Conservation (phyloP, 1,140 invertebrate species). For the Latrodectus geometricus region DNA sequence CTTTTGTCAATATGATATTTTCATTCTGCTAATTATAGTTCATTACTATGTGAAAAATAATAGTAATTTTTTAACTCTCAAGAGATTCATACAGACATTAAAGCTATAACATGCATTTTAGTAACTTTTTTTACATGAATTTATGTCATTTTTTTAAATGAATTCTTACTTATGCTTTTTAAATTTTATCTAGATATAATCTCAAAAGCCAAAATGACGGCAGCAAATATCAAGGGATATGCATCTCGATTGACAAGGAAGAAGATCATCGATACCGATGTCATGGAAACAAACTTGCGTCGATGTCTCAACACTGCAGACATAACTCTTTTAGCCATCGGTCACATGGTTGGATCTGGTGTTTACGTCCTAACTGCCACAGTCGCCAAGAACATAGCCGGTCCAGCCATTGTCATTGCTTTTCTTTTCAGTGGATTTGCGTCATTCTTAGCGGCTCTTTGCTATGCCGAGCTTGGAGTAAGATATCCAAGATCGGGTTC, state of each 20-base stretch:
- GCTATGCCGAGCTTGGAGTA: slow-evolving; percentile 92
- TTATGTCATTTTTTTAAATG: not conserved
- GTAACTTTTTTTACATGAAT: not conserved
- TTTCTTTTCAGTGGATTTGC: slow-evolving; percentile 89
- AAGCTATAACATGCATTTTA: too few relatives aligned
- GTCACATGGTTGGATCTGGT: slow-evolving; percentile 92
- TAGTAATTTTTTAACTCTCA: too few relatives aligned
- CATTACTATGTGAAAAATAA: too few relatives aligned
- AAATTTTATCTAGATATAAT: slow-evolving; percentile 3
- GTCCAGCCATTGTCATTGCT: slow-evolving; percentile 86
- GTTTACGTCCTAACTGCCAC: slow-evolving; percentile 90
- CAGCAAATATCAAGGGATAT: not conserved
- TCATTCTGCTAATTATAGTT: too few relatives aligned
- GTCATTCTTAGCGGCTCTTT: slow-evolving; percentile 86
- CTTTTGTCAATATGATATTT: too few relatives aligned
- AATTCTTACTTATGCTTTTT: not conserved
- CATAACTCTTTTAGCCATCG: slow-evolving; percentile 89
- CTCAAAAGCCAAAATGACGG: not conserved
- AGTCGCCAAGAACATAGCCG: slow-evolving; percentile 86
- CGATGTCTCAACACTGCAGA: slow-evolving; percentile 89
- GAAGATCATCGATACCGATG: slow-evolving; percentile 75
- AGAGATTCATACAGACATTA: too few relatives aligned
- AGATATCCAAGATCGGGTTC: slow-evolving; percentile 90
- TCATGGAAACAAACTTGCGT: slow-evolving; percentile 85
- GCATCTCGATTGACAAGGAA: not conserved